phyloP scores from a whole-genome alignment of 2,888 invertebrate species.

The Plagodis pulveraria region DNA sequence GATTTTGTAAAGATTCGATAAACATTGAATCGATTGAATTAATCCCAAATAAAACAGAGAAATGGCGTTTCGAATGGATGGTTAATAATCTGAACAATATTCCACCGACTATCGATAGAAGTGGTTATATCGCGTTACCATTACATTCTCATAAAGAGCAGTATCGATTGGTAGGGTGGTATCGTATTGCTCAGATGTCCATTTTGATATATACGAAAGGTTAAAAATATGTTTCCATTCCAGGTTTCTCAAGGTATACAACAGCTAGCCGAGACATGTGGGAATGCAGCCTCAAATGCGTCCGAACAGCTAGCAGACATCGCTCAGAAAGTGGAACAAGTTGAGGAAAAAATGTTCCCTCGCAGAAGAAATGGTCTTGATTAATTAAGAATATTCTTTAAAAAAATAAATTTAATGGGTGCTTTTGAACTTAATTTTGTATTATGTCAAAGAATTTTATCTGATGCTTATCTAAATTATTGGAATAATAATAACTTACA shows the following conservation, averaged over 20 bases:
- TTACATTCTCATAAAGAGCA: too few species aligned
- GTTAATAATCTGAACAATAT: background rate
- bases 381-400: constrained; percentile 38
- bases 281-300: constrained; percentile 67
- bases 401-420: constrained; percentile 12
- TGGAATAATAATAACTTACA: background rate
- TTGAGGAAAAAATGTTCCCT: constrained; percentile 69
- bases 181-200: too few species aligned
- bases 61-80: background rate
- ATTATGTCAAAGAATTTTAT: constrained; percentile 9
- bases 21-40: too few species aligned
- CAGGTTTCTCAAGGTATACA: constrained; percentile 76
- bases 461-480: constrained; percentile 40
- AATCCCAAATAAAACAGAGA: background rate
- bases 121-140: too few species aligned
- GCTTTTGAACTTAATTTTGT: constrained; percentile 21
- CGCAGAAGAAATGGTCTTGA: constrained; percentile 76
- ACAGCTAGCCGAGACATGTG: constrained; percentile 74
- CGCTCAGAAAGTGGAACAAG: constrained; percentile 71
- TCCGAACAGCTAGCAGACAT: constrained; percentile 69
- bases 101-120: too few species aligned
- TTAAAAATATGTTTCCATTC: constrained; percentile 5
- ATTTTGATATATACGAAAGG: background rate
- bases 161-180: too few species aligned
- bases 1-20: too few species aligned